Conservation (phyloP, 2,888 invertebrate species). For the Cheilosia grossa region DNA sequence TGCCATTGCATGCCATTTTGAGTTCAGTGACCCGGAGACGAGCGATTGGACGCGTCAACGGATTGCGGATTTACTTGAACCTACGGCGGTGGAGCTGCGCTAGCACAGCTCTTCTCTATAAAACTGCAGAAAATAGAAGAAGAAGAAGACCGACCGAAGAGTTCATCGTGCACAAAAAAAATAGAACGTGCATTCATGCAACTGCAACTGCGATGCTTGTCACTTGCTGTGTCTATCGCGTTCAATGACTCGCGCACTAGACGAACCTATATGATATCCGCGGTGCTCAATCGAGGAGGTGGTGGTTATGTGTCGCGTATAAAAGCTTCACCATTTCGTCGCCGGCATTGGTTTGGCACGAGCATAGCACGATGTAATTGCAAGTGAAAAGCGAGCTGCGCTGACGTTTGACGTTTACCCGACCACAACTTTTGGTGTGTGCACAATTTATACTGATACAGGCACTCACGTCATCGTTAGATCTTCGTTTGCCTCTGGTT, state of each 20-base stretch:
- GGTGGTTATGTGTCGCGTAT: conserved; percentile 19
- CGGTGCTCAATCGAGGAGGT: neutral
- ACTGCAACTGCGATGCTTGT: conserved; percentile 56
- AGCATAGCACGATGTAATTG: conserved; percentile 8
- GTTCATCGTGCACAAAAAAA: conserved; percentile 71
- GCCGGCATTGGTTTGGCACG: conserved; percentile 9
- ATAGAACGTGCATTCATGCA: conserved; percentile 73
- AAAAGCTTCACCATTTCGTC: conserved; percentile 38
- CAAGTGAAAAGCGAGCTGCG: conserved; percentile 14
- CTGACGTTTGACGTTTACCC: conserved; percentile 20
- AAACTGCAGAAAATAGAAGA: conserved; percentile 42
- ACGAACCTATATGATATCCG: conserved; percentile 20
- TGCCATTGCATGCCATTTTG: conserved; percentile 65
- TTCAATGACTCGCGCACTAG: conserved; percentile 64
- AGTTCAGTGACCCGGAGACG: conserved; percentile 72
- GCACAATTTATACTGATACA: neutral
- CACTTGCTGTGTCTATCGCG: conserved; percentile 66
- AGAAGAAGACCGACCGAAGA: conserved; percentile 41
- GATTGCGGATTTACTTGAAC: conserved; percentile 55
- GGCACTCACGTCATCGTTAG: conserved; percentile 26
- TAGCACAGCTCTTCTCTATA: conserved; percentile 20
- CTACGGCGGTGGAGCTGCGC: neutral
- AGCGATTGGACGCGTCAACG: conserved; percentile 58
- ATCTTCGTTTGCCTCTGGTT: conserved; percentile 38
- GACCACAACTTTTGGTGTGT: neutral